Evolutionary conservation across 2,888 invertebrate species (phyloP).

Genomic region (Pimpla rufipes): DNA sequence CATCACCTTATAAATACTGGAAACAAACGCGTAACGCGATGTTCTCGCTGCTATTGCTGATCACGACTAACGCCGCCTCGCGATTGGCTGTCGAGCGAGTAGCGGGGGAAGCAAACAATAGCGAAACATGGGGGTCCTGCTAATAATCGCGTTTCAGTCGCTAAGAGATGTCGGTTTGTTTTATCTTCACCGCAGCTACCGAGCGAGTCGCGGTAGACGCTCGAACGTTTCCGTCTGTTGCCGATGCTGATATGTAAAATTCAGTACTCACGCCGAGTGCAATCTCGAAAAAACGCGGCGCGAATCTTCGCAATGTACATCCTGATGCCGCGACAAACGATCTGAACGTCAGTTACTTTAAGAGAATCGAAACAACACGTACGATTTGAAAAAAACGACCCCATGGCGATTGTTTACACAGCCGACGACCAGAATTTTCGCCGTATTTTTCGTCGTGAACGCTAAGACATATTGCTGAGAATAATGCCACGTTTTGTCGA

Average conservation of each 20-base stretch:
- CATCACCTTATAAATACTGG: too few relatives aligned
- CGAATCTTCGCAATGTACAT: background rate
- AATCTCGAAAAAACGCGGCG: background rate
- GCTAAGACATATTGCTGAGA: background rate
- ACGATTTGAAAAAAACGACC: background rate
- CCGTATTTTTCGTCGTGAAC: background rate
- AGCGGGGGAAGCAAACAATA: background rate
- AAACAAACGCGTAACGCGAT: background rate
- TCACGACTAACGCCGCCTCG: background rate
- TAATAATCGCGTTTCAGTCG: background rate
- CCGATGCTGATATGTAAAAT: background rate
- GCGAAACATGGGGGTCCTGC: background rate
- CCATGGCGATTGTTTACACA: constrained; percentile 2
- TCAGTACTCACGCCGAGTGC: background rate
- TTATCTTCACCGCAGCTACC: background rate
- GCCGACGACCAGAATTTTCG: background rate
- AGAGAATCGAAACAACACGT: background rate
- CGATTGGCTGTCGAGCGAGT: background rate
- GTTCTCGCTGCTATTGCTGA: background rate
- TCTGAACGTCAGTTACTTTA: background rate
- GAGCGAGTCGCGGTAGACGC: background rate
- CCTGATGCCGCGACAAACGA: background rate
- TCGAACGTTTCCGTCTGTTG: background rate
- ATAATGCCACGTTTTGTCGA: constrained; percentile 12
- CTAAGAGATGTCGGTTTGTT: background rate